Evolutionary conservation across 2,797 vertebrate genomes (phyloP), one percentile per base, ranked within the genome.

Genomic region (Perdix hodgsoniae): DNA sequence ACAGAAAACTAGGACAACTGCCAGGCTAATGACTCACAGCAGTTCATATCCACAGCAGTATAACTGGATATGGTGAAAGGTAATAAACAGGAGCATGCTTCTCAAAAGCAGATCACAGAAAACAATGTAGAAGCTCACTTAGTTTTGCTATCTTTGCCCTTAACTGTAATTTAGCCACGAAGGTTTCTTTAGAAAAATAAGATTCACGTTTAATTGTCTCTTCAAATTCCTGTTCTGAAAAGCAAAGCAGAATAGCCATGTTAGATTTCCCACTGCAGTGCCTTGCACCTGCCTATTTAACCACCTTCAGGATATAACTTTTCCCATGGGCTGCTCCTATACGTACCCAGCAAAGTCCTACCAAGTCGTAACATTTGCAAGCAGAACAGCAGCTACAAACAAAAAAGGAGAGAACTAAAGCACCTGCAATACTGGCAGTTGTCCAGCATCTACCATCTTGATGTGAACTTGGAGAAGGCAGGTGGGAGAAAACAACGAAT

Each of bases 341-440:
- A 0, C 3, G 22, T 10, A 64, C 26, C 50, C 72, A 83, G 61
- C 37, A 74, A 79, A 57, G 39, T 29, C 22, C 61, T 71, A 37
- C 35, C 57, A 79, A 78, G 42, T 45, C 54, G n/a, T 49, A 83
- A 69, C 49, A 87, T 0, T 0, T 42, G 61, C 29, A 80, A 71
- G 49, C 47, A 31, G 69, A 88, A 90, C 65, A 92, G 66, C 23
- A 91, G 27, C 63, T 56, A 37, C 56, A 49, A 78, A 23, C 35
- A 73, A 60, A 79, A 61, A 80, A 47, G 45, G 42, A 73, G 37
- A 42, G 27, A 92, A 52, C n/a, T 31, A 77, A 78, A 31, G 78
- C 79, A 92, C 96, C 90, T 88, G 90, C 79, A 90, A 44, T 17
- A 16, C 26, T 78, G 90, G 83, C 96, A 79, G 42, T 13, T 79